Evolutionary conservation across 2,797 vertebrate genomes (phyloP), one percentile per base, ranked within the genome.

Genomic region (Lateolabrax maculatus): DNA sequence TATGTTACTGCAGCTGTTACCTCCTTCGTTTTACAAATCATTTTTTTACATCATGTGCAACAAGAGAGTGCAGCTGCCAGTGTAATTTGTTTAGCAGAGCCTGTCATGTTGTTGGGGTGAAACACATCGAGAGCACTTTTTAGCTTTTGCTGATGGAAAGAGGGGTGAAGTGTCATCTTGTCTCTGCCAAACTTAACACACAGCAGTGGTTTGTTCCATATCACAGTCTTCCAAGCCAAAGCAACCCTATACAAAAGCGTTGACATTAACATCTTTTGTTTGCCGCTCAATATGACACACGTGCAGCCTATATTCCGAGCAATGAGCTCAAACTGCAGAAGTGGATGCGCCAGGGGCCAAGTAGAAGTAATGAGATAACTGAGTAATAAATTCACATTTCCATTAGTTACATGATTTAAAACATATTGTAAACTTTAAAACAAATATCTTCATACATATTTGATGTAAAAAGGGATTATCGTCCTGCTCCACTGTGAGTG

Each of bases 1-100:
- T 70, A 63, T 61, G 74, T 48, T 65, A 29, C 79, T 75, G 84
- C 89, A 90, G 85, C 87, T 87, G 86, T 71, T 83, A 49, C 71
- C 63, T 83, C 64, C 70, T 41, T 84, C 72, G 71, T 71, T 88
- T 88, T 90, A 69, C 78, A 87, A 81, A 85, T 85, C 83, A 73
- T 81, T 39, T 74, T 84, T 89, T 71, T 25, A 56, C 68, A 69
- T 74, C 48, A 55, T 41, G 39, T 52, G 68, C 72, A 75, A 73
- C 79, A 74, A 65, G 67, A 78, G 66, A 83, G 43, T 64, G 70
- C 84, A 86, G 78, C 89, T 90, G 84, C 75, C 79, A 2, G 75
- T 56, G 39, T 77, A 57, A 78, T 84, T 87, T 89, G 86, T 89
- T 91, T 68, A 81, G 60, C 69, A 75, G 51, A 65, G 61, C 74